Evolutionary conservation across 2,888 invertebrate genomes (phyloP).

Genomic region (Ecdyonurus torrentis): DNA sequence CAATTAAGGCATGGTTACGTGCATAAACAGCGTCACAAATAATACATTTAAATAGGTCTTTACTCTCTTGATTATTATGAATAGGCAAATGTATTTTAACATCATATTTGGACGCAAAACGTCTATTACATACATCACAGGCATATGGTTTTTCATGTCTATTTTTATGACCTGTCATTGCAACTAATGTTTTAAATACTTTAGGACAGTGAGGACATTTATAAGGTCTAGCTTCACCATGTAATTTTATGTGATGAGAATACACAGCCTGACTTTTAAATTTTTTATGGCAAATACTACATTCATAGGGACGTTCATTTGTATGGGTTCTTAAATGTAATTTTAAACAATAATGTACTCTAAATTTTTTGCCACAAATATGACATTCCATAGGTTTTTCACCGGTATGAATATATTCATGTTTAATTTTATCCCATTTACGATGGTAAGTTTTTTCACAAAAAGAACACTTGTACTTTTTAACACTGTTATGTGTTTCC

Average conservation of each 20-base stretch:
- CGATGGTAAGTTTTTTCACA: not conserved
- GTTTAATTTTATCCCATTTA: not conserved
- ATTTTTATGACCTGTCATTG: not conserved
- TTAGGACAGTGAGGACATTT: not conserved
- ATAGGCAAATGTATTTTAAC: not conserved
- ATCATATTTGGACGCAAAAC: not conserved
- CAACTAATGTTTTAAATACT: not conserved
- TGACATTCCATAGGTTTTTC: not conserved
- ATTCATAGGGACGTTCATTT: not conserved
- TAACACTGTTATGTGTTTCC: not conserved
- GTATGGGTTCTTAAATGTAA: not conserved
- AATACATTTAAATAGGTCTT: not conserved
- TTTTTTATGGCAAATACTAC: not conserved
- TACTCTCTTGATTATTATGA: not conserved
- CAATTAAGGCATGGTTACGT: not conserved
- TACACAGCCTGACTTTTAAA: not conserved
- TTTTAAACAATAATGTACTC: not conserved
- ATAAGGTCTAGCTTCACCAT: not conserved
- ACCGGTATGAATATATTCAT: not conserved
- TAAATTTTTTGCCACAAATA: not conserved
- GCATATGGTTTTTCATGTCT: not conserved
- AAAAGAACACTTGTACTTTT: not conserved
- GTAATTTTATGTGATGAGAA: not conserved
- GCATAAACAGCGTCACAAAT: not conserved
- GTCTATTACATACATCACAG: not conserved